A percentile compares a stretch with the other conserved stretches of the same genome.
Conservation (phyloP, 1,140 invertebrate species). For the Radopholus similis region DNA sequence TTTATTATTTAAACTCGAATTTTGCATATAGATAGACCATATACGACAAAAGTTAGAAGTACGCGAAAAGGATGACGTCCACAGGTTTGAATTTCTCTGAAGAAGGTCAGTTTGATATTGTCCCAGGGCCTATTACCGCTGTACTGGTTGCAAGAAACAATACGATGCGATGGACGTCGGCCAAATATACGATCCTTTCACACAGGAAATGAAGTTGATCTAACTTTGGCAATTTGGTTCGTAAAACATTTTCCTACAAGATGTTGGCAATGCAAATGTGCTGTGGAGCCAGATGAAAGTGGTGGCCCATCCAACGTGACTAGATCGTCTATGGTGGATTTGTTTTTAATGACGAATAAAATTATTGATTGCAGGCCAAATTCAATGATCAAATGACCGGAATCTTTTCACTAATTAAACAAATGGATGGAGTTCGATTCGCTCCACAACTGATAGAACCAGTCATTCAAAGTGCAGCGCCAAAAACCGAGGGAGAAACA, state of each 20-base stretch:
- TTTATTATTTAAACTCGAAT: too few species aligned
- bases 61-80: conserved; percentile 45
- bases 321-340: conserved; percentile 34
- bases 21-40: too few species aligned
- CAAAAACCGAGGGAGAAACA: conserved; percentile 7
- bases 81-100: conserved; percentile 20
- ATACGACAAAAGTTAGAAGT: conserved; percentile 48
- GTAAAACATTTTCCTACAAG: conserved; percentile 29
- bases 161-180: conserved; percentile 50
- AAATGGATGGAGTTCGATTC: conserved; percentile 47
- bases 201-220: conserved; percentile 39
- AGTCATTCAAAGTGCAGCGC: conserved; percentile 19
- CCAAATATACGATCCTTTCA: conserved; percentile 34
- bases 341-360: background rate
- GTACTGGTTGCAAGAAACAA: conserved; percentile 32
- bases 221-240: background rate
- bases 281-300: conserved; percentile 38
- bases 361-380: conserved; percentile 23
- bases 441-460: conserved; percentile 47
- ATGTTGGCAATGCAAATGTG: conserved; percentile 44
- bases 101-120: background rate
- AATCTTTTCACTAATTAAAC: conserved; percentile 48
- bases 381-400: conserved; percentile 51
- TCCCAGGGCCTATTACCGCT: conserved; percentile 22
- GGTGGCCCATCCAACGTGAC: conserved; percentile 43